A percentile compares a stretch with the other conserved stretches of the same genome.
Conservation (phyloP, 1,140 invertebrate species). For the Brachionus angularis region DNA sequence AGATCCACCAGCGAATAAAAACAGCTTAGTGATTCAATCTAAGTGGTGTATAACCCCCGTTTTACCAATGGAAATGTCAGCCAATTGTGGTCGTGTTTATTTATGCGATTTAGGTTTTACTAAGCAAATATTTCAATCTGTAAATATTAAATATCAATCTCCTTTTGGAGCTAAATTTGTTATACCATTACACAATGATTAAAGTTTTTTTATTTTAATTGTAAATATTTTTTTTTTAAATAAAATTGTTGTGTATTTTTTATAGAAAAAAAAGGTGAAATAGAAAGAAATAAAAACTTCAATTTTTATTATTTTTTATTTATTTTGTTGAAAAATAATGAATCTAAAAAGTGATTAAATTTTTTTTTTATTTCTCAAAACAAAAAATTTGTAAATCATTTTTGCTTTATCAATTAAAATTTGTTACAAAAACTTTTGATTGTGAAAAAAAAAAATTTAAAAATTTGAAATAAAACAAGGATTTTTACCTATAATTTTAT, state of each 20-base stretch:
- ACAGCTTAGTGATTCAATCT: slow-evolving; percentile 62
- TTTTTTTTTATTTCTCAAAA: no score
- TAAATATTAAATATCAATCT: slow-evolving; percentile 74
- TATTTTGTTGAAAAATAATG: no score
- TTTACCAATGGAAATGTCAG: slow-evolving; percentile 63
- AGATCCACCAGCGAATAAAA: slow-evolving; percentile 67
- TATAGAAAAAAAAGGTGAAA: not conserved
- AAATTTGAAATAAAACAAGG: no score
- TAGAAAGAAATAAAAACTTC: not conserved
- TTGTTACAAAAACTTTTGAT: no score
- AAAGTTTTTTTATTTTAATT: slow-evolving; percentile 25
- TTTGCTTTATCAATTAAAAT: no score
- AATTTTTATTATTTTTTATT: no score
- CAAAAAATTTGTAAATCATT: no score
- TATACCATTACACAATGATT: slow-evolving; percentile 69
- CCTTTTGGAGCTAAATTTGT: slow-evolving; percentile 83
- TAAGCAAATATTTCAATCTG: slow-evolving; percentile 68
- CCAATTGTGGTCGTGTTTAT: slow-evolving; percentile 72
- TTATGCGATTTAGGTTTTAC: slow-evolving; percentile 80
- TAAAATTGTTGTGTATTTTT: not conserved
- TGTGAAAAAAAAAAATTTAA: no score
- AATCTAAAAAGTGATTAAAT: no score
- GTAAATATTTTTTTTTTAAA: slow-evolving; percentile 17
- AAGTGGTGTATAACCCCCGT: slow-evolving; percentile 72
- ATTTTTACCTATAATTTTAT: no score